These are phyloP conservation scores for Phymorhynchus buccinoides DNA, from an alignment of 1,140 invertebrate genomes.

Conservation along the genomic window DNA sequence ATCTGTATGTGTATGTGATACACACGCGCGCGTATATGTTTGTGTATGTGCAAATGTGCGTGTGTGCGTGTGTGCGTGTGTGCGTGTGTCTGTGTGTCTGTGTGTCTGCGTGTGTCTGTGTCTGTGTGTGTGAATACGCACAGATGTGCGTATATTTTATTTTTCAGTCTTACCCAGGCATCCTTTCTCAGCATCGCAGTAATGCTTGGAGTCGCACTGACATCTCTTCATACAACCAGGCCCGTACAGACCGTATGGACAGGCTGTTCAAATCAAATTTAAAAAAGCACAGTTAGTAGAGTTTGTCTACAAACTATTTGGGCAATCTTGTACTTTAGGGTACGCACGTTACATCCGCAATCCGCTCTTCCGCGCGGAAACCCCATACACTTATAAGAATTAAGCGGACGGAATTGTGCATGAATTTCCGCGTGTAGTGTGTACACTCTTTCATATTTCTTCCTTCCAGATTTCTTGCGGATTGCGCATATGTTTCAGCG, in stretches of 20 bases:
- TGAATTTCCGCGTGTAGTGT: no score
- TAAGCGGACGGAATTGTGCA: no score
- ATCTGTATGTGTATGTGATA: no score
- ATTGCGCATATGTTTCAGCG: neutral
- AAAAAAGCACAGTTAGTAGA: neutral
- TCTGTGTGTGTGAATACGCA: neutral
- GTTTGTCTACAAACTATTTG: neutral
- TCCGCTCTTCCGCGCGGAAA: neutral
- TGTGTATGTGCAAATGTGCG: slow-evolving; percentile 3
- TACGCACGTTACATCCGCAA: neutral
- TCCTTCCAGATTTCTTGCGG: no score
- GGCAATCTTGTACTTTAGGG: no score
- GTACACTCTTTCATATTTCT: no score
- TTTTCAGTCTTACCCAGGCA: neutral
- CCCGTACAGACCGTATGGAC: slow-evolving; percentile 11
- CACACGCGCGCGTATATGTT: neutral
- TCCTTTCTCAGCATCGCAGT: neutral
- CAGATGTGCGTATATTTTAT: neutral
- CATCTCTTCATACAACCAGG: neutral
- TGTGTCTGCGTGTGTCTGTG: neutral
- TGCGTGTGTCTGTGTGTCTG: neutral
- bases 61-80: neutral
- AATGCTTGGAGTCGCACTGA: neutral
- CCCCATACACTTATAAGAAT: no score
- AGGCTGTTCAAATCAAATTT: neutral